Conservation (phyloP, 1,140 invertebrate genomes). For the Tachypleus tridentatus region DNA sequence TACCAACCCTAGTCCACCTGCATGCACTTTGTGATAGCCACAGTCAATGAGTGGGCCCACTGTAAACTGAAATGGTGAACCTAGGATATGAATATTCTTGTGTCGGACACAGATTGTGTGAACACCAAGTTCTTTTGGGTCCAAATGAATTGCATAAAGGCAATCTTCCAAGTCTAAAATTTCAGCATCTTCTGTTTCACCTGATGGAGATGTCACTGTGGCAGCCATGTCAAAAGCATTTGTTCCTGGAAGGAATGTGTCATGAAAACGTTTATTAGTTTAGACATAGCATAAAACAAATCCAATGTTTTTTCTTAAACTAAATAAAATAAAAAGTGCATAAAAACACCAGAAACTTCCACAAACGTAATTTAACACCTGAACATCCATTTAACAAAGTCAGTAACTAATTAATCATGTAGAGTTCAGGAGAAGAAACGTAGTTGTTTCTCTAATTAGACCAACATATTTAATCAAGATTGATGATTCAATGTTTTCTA, state of each 20-base stretch:
- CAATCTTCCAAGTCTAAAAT: slow-evolving; percentile 86
- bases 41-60: slow-evolving; percentile 67
- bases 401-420: too few relatives aligned
- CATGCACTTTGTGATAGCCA: slow-evolving; percentile 57
- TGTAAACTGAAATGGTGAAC: slow-evolving; percentile 43
- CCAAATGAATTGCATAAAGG: slow-evolving; percentile 91
- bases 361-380: too few relatives aligned
- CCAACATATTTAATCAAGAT: too few relatives aligned
- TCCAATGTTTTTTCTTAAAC: not conserved
- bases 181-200: slow-evolving; percentile 76
- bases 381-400: too few relatives aligned
- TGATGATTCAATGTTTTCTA: too few relatives aligned
- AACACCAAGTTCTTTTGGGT: slow-evolving; percentile 91
- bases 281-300: not conserved
- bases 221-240: slow-evolving; percentile 74
- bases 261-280: not conserved
- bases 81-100: slow-evolving; percentile 90
- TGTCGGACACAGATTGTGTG: slow-evolving; percentile 93
- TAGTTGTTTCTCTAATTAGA: too few relatives aligned
- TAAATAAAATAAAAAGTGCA: slow-evolving; percentile 26
- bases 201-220: slow-evolving; percentile 81
- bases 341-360: too few relatives aligned
- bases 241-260: slow-evolving; percentile 11
- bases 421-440: too few relatives aligned
- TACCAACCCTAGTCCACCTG: slow-evolving; percentile 82